Evolutionary conservation across 1,140 invertebrate species (phyloP).

Genomic region (Thrips palmi): DNA sequence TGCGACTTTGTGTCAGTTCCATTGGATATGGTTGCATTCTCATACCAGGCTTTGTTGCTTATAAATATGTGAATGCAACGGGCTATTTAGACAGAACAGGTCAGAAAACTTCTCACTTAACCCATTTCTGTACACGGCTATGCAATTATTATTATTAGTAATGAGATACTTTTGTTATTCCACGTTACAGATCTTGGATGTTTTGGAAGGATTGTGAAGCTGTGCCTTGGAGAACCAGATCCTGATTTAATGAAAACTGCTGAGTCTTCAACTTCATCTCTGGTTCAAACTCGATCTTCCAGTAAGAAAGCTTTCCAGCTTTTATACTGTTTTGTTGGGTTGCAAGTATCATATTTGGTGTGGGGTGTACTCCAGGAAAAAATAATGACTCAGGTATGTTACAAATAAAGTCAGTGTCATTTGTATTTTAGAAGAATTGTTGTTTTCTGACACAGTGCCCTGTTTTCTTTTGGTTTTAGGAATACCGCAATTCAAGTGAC

Average conservation of each 20-base stretch:
- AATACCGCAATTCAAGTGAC: slow-evolving; percentile 42
- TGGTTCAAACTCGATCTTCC: slow-evolving; percentile 1
- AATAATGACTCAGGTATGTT: slow-evolving; percentile 61
- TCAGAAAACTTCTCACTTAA: slow-evolving; percentile 24
- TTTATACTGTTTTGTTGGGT: slow-evolving; percentile 64
- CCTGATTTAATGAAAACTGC: slow-evolving; percentile 20
- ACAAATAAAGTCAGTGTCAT: neutral
- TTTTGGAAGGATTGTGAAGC: slow-evolving; percentile 32
- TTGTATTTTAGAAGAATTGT: slow-evolving; percentile 6
- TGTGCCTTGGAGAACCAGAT: slow-evolving; percentile 41
- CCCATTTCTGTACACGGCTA: slow-evolving; percentile 12
- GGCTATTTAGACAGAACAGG: slow-evolving; percentile 67
- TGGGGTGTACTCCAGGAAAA: slow-evolving; percentile 93
- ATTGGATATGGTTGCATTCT: slow-evolving; percentile 79
- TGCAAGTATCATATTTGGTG: slow-evolving; percentile 78
- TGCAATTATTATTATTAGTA: slow-evolving; percentile 14
- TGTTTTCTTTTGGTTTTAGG: slow-evolving; percentile 26
- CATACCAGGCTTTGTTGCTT: slow-evolving; percentile 67
- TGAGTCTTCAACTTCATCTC: slow-evolving; percentile 10
- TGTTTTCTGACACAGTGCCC: no score
- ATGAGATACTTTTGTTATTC: slow-evolving; percentile 11
- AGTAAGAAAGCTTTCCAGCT: slow-evolving; percentile 28
- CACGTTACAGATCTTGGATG: slow-evolving; percentile 31
- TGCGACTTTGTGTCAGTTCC: slow-evolving; percentile 58
- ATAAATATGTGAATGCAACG: slow-evolving; percentile 59